These are phyloP conservation scores for Gallinago nigripennis DNA, from an alignment of 2,797 vertebrate genomes.

Conservation along the genomic window DNA sequence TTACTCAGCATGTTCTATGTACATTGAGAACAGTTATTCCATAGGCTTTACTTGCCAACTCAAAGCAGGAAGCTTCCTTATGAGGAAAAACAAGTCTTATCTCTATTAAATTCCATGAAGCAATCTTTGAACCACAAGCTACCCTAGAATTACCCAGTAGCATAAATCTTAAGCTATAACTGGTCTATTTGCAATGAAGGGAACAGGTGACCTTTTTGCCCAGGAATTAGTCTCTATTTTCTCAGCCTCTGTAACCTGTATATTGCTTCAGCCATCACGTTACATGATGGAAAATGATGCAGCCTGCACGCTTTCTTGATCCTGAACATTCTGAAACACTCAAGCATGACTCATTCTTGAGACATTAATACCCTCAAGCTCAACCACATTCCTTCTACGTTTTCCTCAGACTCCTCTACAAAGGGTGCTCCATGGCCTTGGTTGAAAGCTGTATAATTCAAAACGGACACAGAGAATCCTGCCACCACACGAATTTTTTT, in stretches of 20 bases:
- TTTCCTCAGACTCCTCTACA: neutral
- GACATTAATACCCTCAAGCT: neutral
- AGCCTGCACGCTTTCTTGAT: neutral
- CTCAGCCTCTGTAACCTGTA: neutral
- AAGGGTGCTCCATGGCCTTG: neutral
- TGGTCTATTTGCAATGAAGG: neutral
- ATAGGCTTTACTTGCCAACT: neutral
- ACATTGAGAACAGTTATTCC: neutral
- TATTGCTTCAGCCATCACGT: neutral
- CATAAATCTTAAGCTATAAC: neutral
- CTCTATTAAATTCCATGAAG: neutral
- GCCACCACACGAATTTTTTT: neutral
- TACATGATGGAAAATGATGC: rapidly evolving
- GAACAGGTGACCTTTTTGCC: neutral
- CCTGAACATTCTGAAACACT: neutral
- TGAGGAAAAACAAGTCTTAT: neutral
- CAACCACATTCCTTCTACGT: neutral
- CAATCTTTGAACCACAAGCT: neutral
- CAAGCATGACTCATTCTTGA: neutral
- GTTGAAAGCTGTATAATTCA: neutral
- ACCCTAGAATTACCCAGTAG: neutral
- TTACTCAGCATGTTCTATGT: neutral
- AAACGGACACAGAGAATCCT: neutral
- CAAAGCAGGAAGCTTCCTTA: neutral
- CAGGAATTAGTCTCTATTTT: neutral